Conservation (phyloP, 2,113 vertebrate species). For the Platichthys flesus region DNA sequence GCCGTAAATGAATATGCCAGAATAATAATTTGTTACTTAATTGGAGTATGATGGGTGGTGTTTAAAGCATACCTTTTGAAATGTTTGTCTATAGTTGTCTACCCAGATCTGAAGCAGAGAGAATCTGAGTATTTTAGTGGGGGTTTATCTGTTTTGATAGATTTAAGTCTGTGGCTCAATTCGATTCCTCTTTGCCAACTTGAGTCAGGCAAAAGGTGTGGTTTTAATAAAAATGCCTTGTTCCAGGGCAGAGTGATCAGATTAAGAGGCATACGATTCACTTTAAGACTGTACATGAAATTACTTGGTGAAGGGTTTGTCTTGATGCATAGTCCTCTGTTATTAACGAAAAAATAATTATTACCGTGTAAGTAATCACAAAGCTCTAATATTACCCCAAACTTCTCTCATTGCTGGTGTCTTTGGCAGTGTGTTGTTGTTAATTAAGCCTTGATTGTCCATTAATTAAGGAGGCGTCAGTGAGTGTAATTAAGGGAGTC, state of each 20-base stretch:
- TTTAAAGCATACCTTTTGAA: background rate
- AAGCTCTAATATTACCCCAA: constrained; percentile 45
- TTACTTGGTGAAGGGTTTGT: background rate
- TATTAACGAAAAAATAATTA: constrained; percentile 18
- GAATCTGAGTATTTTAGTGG: background rate
- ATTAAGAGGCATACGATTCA: background rate
- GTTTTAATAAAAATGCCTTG: background rate
- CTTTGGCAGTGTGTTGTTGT: constrained; percentile 72
- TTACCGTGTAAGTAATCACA: constrained; percentile 48
- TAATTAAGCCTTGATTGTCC: constrained; percentile 81
- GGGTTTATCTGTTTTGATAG: background rate
- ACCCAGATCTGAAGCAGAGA: background rate
- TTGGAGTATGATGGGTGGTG: background rate
- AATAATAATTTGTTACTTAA: constrained; percentile 1
- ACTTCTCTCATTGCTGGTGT: constrained; percentile 64
- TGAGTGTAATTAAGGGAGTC: constrained; percentile 83
- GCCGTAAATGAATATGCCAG: background rate
- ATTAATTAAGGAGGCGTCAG: constrained; percentile 80
- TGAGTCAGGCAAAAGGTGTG: background rate
- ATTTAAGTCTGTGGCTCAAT: constrained; percentile 4
- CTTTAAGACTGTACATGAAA: background rate
- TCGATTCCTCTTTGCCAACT: constrained; percentile 4
- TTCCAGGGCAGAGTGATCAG: background rate
- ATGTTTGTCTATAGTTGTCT: background rate
- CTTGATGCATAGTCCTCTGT: background rate